Conservation (phyloP, 2,888 invertebrate species). For the Orchestes rusci region DNA sequence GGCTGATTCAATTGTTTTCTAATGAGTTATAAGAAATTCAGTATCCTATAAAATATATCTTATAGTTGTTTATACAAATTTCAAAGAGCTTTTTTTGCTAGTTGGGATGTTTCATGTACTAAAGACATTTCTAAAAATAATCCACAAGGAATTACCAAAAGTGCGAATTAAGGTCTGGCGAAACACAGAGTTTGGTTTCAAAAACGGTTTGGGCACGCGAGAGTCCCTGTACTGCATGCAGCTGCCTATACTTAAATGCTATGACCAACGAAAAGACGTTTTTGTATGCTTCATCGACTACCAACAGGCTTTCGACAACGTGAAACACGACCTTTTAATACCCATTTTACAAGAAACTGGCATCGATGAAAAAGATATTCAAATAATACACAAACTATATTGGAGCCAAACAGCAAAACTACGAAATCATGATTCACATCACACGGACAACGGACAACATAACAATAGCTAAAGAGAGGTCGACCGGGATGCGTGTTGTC, state of each 20-base stretch:
- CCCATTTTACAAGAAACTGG: not conserved
- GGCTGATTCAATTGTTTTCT: too few species aligned
- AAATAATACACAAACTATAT: constrained; percentile 1
- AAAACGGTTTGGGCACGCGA: not conserved
- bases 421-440: not conserved
- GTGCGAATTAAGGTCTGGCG: not conserved
- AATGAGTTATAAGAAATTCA: too few species aligned
- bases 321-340: not conserved
- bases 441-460: too few species aligned
- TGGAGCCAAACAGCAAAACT: too few species aligned
- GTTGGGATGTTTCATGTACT: too few species aligned
- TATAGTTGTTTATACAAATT: too few species aligned
- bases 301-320: not conserved
- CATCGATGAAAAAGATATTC: not conserved
- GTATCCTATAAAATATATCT: too few species aligned
- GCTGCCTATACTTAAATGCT: too few species aligned
- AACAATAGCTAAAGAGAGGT: not conserved
- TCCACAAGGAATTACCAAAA: constrained; percentile 6
- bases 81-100: too few species aligned
- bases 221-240: not conserved
- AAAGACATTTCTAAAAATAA: constrained; percentile 5
- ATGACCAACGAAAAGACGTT: too few species aligned
- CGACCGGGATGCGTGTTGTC: constrained; percentile 1
- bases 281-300: too few species aligned
- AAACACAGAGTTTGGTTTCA: constrained; percentile 10